Base-by-base conservation (phyloP, 2,888 invertebrate genomes). In the Eumerus sabulonum region DNA sequence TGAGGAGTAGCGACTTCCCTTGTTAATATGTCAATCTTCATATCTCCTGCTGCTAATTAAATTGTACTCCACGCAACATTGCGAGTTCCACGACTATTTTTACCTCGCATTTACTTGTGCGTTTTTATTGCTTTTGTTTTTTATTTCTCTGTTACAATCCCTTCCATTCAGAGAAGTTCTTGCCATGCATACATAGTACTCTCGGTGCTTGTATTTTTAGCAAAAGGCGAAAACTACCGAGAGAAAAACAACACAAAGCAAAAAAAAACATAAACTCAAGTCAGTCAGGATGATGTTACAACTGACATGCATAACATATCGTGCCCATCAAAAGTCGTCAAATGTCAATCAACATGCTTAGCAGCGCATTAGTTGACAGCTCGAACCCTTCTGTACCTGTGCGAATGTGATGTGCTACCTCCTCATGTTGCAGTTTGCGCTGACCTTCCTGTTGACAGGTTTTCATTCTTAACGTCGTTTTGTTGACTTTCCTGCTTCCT, bases 321-420 rank as follows among this genome's bases (percentile, higher is more conserved):
- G 83, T 83, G 83, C 84, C 82, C 84, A 84, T 84, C 83, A 83
- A 83, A 83, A 84, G 83, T 84, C 84, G 83, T 84, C 85, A 84
- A 85, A 84, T 84, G 84, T 84, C 85, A 84, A 85, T 84, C 84
- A 85, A 83, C 82, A 82, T 74, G 79, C 63, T 79, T 74, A 70
- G 68, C 79, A 79, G 70, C 68, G 74, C 68, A 73, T 64, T 79
- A 74, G 57, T 68, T 60, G 74, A 70, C 74, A 79, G 74, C 64
- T 56, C 70, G 63, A 47, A 74, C 74, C 77, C 77, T 74, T 70
- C 68, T 79, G 64, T 50, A 64, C 44, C 38, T 44, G 5, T 51
- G 40, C n/a, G 7, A 27, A 27, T 27, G 27, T 27, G 27, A 27
- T 27, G 27, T 27, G 27, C 7, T 57, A 45, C 56, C 64, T 56